Evolutionary conservation across 2,113 vertebrate species (phyloP), one percentile per base, ranked within the genome.

Genomic region (Miniopterus natalensis): DNA sequence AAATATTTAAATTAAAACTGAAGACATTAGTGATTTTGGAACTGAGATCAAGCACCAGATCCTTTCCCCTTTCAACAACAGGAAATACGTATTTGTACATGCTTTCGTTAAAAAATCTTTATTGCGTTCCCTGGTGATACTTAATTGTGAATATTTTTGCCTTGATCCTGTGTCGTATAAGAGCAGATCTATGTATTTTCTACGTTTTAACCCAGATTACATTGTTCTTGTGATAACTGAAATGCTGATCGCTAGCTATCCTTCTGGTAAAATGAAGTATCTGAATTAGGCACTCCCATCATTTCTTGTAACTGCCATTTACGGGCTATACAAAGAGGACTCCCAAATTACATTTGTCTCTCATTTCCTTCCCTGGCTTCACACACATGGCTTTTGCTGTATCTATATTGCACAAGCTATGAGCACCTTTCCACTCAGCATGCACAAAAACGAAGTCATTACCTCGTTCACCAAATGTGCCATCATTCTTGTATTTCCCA

Each of bases 381-480:
- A 77, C 9, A 25, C 2, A 55, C 0, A 13, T 14, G 1, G 3
- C 0, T 20, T 85, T 21, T 13, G 27, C 8, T 51, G 6, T 86
- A 29, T 75, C 20, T 74, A 74, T 42, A 80, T 2, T 79, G 13
- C 21, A 65, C 11, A 57, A 53, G 66, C 11, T 47, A 12, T 45
- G 36, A 29, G 3, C 17, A 74, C 9, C 7, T 81, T 86, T 81
- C 47, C 68, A 59, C 8, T 77, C 53, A 61, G 11, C 11, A 45
- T 36, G n/a, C 42, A 18, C 8, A 78, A 63, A 88, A 13, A 31
- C 63, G 20, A 89, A 77, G 18, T 36, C 8, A 47, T 40, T 20
- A 51, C 5, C 7, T 51, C 68, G 77, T 55, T 65, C 9, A 78
- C 10, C 36, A 71, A 31, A 29, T 78, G 61, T 79, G 10, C 40